phyloP scores from a whole-genome alignment of 1,140 invertebrate species.

The Psilanteris sp. region DNA sequence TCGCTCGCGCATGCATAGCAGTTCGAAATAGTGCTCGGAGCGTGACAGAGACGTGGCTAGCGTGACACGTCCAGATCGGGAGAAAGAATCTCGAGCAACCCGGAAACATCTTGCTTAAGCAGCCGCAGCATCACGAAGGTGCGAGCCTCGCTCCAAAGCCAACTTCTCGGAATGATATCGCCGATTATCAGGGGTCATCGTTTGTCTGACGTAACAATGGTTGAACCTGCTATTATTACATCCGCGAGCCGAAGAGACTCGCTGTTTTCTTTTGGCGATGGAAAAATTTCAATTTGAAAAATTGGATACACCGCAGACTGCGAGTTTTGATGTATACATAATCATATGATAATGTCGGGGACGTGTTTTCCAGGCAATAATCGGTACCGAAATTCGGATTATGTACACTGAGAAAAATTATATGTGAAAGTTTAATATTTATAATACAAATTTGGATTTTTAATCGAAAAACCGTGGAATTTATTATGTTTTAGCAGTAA shows the following conservation, averaged over 20 bases:
- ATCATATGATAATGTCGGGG: too few species aligned
- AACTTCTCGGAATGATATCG: constrained; percentile 49
- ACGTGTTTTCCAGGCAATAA: too few species aligned
- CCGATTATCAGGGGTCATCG: constrained; percentile 54
- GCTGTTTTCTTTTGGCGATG: too few species aligned
- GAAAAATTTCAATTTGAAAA: too few species aligned
- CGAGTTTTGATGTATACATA: too few species aligned
- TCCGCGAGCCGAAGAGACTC: constrained; percentile 12
- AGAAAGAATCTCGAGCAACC: constrained; percentile 63
- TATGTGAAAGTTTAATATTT: too few species aligned
- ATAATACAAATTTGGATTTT: too few species aligned
- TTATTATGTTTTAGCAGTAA: too few species aligned
- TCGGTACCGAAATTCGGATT: too few species aligned
- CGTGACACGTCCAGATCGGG: constrained; percentile 55
- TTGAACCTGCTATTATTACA: constrained; percentile 39
- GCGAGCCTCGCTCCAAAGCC: constrained; percentile 14
- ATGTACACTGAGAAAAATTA: too few species aligned
- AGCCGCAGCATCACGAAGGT: constrained; percentile 56
- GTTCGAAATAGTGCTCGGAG: constrained; percentile 39
- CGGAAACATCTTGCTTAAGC: constrained; percentile 57
- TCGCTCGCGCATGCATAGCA: constrained; percentile 9
- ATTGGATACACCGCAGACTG: too few species aligned
- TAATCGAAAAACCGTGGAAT: too few species aligned
- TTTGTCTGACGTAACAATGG: constrained; percentile 46
- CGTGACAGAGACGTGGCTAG: constrained; percentile 58